Evolutionary conservation across 2,888 invertebrate species (phyloP), one percentile per base, ranked within the genome.

Genomic region (Yponomeuta plumbellus): DNA sequence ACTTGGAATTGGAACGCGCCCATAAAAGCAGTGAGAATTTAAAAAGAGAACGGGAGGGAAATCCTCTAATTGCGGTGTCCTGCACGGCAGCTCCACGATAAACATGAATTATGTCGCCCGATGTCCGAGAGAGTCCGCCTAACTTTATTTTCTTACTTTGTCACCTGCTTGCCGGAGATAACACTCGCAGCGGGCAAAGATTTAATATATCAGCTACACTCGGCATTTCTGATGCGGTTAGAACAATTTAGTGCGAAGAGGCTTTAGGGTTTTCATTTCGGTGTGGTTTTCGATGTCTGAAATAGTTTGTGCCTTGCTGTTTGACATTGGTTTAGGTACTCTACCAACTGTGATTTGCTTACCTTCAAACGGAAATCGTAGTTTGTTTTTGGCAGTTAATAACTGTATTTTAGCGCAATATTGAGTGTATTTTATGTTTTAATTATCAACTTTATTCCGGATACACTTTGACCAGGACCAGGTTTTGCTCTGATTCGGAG

Each of bases 81-180:
- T 75, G 75, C 73, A 73, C 75, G 73, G 74, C 70, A 73, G 74
- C 73, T 73, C 73, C 70, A 76, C 80, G 89, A 90, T 90, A 89
- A 90, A 88, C 88, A 84, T 88, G 89, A 90, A 86, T 88, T 84
- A 89, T 88, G 88, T 84, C 80, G 88, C 84, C 80, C 80, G 76
- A 80, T 84, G 88, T 84, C 86, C 86, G 79, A 84, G 84, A 52
- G 81, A 21, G 71, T 69, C 66, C 70, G 68, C 71, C 71, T 21
- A 79, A 86, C 83, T 88, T 84, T 83, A 84, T 86, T 85, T 84
- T 83, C 81, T 84, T 82, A 80, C 78, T 83, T 80, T 84, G 83
- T 86, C 84, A 87, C 88, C 87, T 89, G 88, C 76, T 80, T 77
- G 74, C 70, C 69, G 59, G 74, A 82, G 88, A 89, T 88, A 88